Evolutionary conservation across 2,797 vertebrate species (phyloP), one percentile per base, ranked within the genome.

Genomic region (Lepidocolaptes lacrymiger): DNA sequence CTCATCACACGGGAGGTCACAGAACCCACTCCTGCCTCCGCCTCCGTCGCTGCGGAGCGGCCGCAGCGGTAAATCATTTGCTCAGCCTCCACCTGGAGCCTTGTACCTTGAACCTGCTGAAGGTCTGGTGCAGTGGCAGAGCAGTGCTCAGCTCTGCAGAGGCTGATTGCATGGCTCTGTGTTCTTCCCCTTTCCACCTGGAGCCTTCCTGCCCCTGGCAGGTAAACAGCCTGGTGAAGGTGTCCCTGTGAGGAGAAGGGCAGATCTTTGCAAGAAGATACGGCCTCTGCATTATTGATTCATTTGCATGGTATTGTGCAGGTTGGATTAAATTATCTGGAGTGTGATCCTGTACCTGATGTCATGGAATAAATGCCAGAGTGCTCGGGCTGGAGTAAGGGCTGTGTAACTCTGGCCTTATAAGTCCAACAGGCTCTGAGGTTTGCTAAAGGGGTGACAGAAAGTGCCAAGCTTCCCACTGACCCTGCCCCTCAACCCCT

Each of bases 101-200:
- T 83, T 71, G 69, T 85, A 85, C 91, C 81, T 91, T 89, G 69
- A 73, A 81, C 79, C 92, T 76, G 52, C 76, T n/a, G 11, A 4
- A 39, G 62, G 43, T 8, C 32, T 36, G 72, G n/a, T 46, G 10
- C 39, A 1, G 27, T 41, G 13, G 28, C 18, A 9, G 43, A 63
- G 36, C 7, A 2, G 30, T 24, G 61, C 78, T 76, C 3, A 3
- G 81, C 63, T 85, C 0, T 24, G 12, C 55, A 18, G 55, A 43
- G 51, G 36, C 85, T 75, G 76, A 43, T 52, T 24, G 26, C 39
- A 13, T 3, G 2, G 8, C 43, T 85, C 75, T 7, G 24, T 36
- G 24, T 48, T 36, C 71, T 73, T 88, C 54, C 30, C 32, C 22
- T 44, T 85, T 62, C 62, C 62, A 30, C 58, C 68, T 79, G 85